Evolutionary conservation across 2,113 vertebrate species (phyloP).

Genomic region (Ophthalmolycus amberensis): DNA sequence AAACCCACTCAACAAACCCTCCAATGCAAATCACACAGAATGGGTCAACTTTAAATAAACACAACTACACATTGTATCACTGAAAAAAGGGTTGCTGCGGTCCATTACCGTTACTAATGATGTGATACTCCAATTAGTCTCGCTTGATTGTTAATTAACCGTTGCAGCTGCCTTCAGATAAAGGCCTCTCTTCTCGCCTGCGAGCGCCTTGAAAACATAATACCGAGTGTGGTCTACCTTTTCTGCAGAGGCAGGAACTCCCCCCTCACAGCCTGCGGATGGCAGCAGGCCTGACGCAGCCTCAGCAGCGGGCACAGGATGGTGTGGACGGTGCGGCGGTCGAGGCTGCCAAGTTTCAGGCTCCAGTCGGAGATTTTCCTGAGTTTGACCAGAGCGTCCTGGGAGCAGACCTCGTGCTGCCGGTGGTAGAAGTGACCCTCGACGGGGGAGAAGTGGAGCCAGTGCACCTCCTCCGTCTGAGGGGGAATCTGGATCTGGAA

Average conservation of each 20-base stretch:
- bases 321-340: conserved; percentile 93
- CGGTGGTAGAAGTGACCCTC: conserved; percentile 99
- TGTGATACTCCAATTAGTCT: conserved; percentile 4
- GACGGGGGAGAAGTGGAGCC: conserved; percentile 96
- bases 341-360: conserved; percentile 93
- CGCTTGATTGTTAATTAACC: conserved; percentile 45
- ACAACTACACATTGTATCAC: not conserved
- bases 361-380: conserved; percentile 97
- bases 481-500: conserved; percentile 95
- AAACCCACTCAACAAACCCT: conserved; percentile 40
- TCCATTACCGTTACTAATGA: conserved; percentile 28
- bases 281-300: conserved; percentile 97
- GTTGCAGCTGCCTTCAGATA: conserved; percentile 31
- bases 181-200: not conserved
- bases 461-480: conserved; percentile 95
- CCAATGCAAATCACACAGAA: conserved; percentile 30
- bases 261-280: conserved; percentile 96
- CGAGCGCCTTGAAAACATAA: not conserved
- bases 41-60: conserved; percentile 62
- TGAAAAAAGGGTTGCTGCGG: not conserved
- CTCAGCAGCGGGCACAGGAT: conserved; percentile 94
- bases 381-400: conserved; percentile 93
- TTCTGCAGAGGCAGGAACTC: conserved; percentile 99
- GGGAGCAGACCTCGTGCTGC: conserved; percentile 98
- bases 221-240: conserved; percentile 83